These are phyloP conservation scores for Kuschelorhynchus macadamiae DNA, from an alignment of 2,888 invertebrate genomes.

Conservation along the genomic window DNA sequence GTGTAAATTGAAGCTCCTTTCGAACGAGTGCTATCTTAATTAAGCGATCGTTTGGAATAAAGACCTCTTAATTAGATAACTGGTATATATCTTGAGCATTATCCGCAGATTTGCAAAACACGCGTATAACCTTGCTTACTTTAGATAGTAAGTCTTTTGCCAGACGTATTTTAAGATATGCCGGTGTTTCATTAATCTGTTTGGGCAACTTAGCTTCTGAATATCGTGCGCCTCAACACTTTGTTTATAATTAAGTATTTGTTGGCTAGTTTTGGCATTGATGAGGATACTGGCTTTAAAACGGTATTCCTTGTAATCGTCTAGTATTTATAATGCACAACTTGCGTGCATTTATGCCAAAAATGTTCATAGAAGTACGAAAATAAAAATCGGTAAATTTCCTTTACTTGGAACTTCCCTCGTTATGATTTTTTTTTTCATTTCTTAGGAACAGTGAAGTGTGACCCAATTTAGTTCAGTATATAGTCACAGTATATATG, in stretches of 20 bases:
- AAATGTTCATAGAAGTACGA: no score
- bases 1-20: no score
- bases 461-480: no score
- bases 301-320: no score
- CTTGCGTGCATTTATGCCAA: no score
- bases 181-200: constrained; percentile 29
- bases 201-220: constrained; percentile 24
- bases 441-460: no score
- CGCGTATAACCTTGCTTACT: constrained; percentile 26
- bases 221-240: constrained; percentile 19
- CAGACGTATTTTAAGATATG: constrained; percentile 23
- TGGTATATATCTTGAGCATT: constrained; percentile 23
- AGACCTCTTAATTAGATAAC: constrained; percentile 22
- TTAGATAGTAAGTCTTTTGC: constrained; percentile 24
- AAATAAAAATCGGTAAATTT: no score
- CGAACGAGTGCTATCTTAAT: no score
- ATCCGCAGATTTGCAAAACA: constrained; percentile 28
- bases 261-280: constrained; percentile 15
- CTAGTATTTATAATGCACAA: no score
- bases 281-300: neutral
- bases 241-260: constrained; percentile 23
- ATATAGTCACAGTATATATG: no score
- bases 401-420: no score
- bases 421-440: no score
- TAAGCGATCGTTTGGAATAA: constrained; percentile 6